A percentile compares a stretch with the other conserved stretches of the same genome.
Evolutionary conservation across 2,113 vertebrate genomes (phyloP).

Genomic region (Eidolon helvum): DNA sequence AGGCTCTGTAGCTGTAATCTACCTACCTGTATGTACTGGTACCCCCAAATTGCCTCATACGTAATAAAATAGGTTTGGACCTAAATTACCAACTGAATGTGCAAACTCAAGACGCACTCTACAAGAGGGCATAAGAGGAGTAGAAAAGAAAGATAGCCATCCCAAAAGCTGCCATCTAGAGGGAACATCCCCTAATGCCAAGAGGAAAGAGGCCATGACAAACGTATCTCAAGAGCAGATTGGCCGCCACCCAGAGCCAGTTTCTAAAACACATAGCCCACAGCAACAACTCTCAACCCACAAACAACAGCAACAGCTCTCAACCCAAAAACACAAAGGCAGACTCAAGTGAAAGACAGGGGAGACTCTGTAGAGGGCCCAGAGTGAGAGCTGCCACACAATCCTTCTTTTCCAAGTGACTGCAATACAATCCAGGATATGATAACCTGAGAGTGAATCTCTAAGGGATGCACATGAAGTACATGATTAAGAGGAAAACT

Average conservation of each 20-base stretch:
- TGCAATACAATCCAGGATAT: not conserved
- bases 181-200: not conserved
- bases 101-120: not conserved
- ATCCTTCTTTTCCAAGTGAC: not conserved
- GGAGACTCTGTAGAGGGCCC: not conserved
- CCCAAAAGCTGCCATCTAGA: not conserved
- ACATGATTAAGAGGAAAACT: not conserved
- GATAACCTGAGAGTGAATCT: not conserved
- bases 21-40: not conserved
- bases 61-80: not conserved
- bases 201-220: not conserved
- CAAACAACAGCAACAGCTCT: not conserved
- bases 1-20: not conserved
- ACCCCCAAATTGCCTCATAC: not conserved
- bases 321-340: not conserved
- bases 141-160: not conserved
- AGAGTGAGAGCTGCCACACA: not conserved
- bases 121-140: not conserved
- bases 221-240: not conserved
- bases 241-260: not conserved
- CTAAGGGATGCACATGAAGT: not conserved
- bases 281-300: not conserved
- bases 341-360: not conserved
- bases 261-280: not conserved
- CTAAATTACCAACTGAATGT: not conserved